Base-by-base conservation (phyloP, 2,797 vertebrate species). In the Astyanax mexicanus region DNA sequence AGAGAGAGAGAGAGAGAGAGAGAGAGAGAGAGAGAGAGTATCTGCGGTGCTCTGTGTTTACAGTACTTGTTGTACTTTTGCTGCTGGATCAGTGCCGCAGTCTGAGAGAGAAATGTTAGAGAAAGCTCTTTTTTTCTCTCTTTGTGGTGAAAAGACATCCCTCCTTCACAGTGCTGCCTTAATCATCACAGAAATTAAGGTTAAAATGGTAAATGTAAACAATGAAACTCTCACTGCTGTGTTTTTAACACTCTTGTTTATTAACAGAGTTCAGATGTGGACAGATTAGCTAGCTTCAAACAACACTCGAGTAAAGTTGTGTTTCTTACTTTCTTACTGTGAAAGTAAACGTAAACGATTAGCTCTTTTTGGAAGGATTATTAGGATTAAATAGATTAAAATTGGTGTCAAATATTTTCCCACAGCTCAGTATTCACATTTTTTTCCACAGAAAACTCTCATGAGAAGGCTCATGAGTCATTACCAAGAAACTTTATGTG, bases 31-130 rank as follows among this genome's bases (percentile, higher is more conserved):
- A 40, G 51, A 38, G 69, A 47, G 68, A 38, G 45, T 65, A 32
- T 71, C 58, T 72, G 45, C 44, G 4, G 40, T 58, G 68, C 12
- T 57, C 49, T 55, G 44, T 80, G 70, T 77, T 83, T 77, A 78
- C 61, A 70, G 55, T 69, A 77, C 74, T 52, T 35, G 44, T 44
- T 77, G 70, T 77, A 62, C 75, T 74, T 73, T 69, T 51, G 57
- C 65, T 69, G 47, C 57, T 70, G 66, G 44, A 66, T 49, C 54
- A 19, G 38, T 72, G 69, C 45, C 29, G 27, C 11, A 65, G 67
- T 45, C 37, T 61, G 57, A 77, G 35, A 77, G 35, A 57, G 54
- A 25, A 29, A 66, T 58, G 3, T n/a, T 6, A 60, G 35, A 35
- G 8, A 12, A 4, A 21, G 51, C 62, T 55, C 25, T 55, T 42